Percentiles rank a stretch among this genome's conserved stretches.
These are phyloP conservation scores for Anabacerthia variegaticeps DNA, from an alignment of 2,797 vertebrate genomes.

Conservation along the genomic window DNA sequence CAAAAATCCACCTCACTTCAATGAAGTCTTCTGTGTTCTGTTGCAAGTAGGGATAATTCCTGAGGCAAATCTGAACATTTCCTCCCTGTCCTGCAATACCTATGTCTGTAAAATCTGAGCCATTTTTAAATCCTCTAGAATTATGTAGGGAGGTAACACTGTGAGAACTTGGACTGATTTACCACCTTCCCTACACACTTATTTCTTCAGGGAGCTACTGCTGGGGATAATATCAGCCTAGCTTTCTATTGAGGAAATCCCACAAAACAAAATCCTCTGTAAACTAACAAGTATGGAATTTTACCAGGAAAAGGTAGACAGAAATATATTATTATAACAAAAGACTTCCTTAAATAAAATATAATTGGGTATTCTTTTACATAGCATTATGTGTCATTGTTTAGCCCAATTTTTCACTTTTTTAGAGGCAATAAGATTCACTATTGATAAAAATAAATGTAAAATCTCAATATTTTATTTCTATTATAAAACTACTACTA, in stretches of 20 bases:
- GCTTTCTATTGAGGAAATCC: background rate
- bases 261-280: background rate
- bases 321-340: background rate
- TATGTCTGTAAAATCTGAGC: background rate
- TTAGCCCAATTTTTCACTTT: background rate
- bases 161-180: background rate
- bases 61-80: background rate
- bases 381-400: background rate
- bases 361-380: background rate
- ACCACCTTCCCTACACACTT: background rate
- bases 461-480: background rate
- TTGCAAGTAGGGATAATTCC: background rate
- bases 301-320: background rate
- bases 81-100: background rate
- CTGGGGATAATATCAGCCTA: background rate
- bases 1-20: background rate
- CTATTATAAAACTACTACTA: background rate
- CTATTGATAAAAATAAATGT: background rate
- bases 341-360: background rate
- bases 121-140: background rate
- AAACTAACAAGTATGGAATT: background rate
- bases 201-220: background rate
- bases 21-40: background rate
- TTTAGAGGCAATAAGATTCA: background rate
- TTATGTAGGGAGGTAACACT: background rate